Evolutionary conservation across 2,113 vertebrate species (phyloP).

Genomic region (Lophotis ruficrista): DNA sequence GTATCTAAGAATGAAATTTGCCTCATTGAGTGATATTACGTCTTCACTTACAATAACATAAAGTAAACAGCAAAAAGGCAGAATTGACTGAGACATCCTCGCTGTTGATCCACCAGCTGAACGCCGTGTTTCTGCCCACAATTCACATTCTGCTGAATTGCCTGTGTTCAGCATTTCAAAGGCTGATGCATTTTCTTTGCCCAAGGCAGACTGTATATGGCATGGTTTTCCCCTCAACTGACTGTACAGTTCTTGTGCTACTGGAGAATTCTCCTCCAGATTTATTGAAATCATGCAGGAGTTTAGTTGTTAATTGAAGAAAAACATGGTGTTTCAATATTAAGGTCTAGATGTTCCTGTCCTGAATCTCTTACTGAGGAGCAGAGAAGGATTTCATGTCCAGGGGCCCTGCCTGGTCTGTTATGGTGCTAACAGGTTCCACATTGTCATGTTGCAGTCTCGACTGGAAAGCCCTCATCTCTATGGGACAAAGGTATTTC

Average conservation of each 20-base stretch:
- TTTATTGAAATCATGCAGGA: neutral
- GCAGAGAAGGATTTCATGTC: neutral
- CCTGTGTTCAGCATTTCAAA: neutral
- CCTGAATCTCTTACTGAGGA: neutral
- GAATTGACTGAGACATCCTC: neutral
- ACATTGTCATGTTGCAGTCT: neutral
- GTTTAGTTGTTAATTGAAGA: neutral
- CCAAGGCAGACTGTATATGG: neutral
- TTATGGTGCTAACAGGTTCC: neutral
- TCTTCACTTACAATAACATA: neutral
- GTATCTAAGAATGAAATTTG: neutral
- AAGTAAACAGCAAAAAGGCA: neutral
- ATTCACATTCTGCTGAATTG: neutral
- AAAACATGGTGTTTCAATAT: neutral
- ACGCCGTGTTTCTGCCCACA: neutral
- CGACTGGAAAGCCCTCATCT: neutral
- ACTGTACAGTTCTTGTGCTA: neutral
- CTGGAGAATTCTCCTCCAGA: neutral
- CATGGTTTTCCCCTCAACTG: neutral
- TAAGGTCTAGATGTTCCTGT: neutral
- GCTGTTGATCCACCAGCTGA: neutral
- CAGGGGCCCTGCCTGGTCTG: neutral
- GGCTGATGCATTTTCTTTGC: neutral
- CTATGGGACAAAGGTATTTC: neutral
- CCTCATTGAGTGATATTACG: neutral